These are phyloP conservation scores for Apodemia mormo DNA, from an alignment of 2,888 invertebrate genomes.

Conservation along the genomic window DNA sequence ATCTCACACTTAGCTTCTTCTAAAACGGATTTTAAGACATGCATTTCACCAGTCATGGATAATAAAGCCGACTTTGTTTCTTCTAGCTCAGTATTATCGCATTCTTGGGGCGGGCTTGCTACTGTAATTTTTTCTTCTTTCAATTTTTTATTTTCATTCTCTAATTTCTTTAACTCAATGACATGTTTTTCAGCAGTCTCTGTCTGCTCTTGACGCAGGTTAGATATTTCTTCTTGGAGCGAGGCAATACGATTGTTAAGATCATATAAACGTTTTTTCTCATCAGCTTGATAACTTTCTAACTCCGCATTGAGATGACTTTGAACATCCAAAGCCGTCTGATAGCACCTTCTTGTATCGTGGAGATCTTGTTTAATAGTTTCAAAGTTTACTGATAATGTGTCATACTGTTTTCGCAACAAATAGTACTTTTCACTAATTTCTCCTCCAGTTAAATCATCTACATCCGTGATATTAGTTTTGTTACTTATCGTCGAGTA, in stretches of 20 bases:
- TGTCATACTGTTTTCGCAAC: constrained; percentile 68
- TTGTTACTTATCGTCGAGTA: constrained; percentile 73
- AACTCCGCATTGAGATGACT: constrained; percentile 68
- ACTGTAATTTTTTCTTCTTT: constrained; percentile 60
- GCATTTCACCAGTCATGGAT: constrained; percentile 54
- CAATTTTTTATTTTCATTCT: constrained; percentile 56
- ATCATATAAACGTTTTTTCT: constrained; percentile 55
- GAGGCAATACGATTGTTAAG: constrained; percentile 52
- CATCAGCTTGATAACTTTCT: constrained; percentile 65
- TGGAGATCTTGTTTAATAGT: constrained; percentile 70
- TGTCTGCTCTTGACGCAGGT: constrained; percentile 56
- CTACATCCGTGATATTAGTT: constrained; percentile 61
- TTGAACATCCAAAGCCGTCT: constrained; percentile 71
- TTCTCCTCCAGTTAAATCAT: constrained; percentile 66
- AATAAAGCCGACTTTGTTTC: constrained; percentile 55
- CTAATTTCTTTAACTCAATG: constrained; percentile 57
- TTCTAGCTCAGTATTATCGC: constrained; percentile 63
- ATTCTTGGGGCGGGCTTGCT: constrained; percentile 53
- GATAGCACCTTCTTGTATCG: constrained; percentile 64
- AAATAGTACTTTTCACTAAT: constrained; percentile 65
- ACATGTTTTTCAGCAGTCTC: constrained; percentile 58
- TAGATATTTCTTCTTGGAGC: constrained; percentile 67
- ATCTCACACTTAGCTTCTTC: constrained; percentile 58
- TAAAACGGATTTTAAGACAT: constrained; percentile 53
- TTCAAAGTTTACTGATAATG: constrained; percentile 60